Base-by-base conservation (phyloP, 2,113 vertebrate species). In the Caretta caretta region DNA sequence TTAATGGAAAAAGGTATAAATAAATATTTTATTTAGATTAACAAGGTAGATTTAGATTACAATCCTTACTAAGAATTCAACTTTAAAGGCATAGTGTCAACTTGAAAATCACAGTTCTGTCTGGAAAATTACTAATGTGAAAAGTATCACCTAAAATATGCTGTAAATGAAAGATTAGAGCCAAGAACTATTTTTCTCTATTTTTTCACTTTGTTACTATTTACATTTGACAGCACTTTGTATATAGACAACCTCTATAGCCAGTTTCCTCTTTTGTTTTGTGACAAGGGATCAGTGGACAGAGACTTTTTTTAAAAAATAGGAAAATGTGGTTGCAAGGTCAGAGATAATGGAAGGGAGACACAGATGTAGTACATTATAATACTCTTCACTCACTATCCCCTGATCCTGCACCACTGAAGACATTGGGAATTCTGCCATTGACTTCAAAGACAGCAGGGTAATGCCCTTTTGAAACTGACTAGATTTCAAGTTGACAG, bases 1-100 rank as follows among this genome's bases (percentile, higher is more conserved):
- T 93, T 56, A 42, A 96, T 2, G 29, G 89, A 4, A 87, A 93
- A 91, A 98, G 95, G 97, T 99, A 97, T 91, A 97, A 97, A 92
- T 97, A 93, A 85, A 31, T 5, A n/a, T 14, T 82, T 75, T 10
- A 80, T 80, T 84, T 50, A 31, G 48, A 35, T 69, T 1, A 31
- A 10, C 83, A 0, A 1, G 1, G 12, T 0, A 46, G 57, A 38
- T 76, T 91, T 22, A 38, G 12, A 72, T 72, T 91, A 93, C 78
- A 86, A 59, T 49, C 46, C 8, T 22, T 81, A 38, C 29, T 94
- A 75, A 1, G 9, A 62, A 84, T 25, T 51, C 42, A 57, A 51
- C n/a, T 84, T 95, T 81, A 51, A 88, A 93, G 42, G 42, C n/a
- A 38, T 42, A 78, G 24, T 7, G 72, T 10, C 65, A 62, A 2